Evolutionary conservation across 2,888 invertebrate genomes (phyloP).

Genomic region (Palloptera scutellata): DNA sequence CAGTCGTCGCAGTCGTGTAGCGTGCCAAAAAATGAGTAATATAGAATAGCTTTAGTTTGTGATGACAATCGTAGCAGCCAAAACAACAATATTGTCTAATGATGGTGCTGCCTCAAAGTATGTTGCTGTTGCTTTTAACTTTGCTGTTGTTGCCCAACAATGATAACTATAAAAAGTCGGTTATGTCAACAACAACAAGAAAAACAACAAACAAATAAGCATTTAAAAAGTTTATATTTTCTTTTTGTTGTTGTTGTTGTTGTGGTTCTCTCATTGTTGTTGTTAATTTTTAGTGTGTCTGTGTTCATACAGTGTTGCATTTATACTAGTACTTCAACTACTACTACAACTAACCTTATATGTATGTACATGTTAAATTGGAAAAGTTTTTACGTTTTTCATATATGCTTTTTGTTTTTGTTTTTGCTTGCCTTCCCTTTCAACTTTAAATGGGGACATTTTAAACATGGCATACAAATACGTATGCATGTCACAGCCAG

Average conservation of each 20-base stretch:
- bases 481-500: not conserved
- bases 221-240: not conserved
- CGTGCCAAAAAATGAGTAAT: too few relatives aligned
- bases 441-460: slow-evolving; percentile 1
- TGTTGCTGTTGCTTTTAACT: not conserved
- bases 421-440: too few relatives aligned
- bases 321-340: not conserved
- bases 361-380: not conserved
- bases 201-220: not conserved
- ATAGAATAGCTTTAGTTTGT: too few relatives aligned
- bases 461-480: not conserved
- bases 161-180: slow-evolving; percentile 24
- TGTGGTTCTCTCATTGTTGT: not conserved
- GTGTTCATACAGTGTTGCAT: not conserved
- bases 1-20: not conserved
- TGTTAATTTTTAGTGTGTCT: not conserved
- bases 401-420: not conserved
- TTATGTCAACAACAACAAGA: slow-evolving; percentile 20
- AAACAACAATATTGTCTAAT: not conserved
- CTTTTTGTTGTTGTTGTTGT: not conserved
- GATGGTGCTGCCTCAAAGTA: not conserved
- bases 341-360: not conserved
- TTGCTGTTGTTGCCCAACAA: slow-evolving; percentile 14
- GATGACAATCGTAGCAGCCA: too few relatives aligned
- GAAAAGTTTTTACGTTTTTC: slow-evolving; percentile 3